These are phyloP conservation scores for Leptodon cayanensis DNA, from an alignment of 2,797 vertebrate genomes.

Conservation along the genomic window DNA sequence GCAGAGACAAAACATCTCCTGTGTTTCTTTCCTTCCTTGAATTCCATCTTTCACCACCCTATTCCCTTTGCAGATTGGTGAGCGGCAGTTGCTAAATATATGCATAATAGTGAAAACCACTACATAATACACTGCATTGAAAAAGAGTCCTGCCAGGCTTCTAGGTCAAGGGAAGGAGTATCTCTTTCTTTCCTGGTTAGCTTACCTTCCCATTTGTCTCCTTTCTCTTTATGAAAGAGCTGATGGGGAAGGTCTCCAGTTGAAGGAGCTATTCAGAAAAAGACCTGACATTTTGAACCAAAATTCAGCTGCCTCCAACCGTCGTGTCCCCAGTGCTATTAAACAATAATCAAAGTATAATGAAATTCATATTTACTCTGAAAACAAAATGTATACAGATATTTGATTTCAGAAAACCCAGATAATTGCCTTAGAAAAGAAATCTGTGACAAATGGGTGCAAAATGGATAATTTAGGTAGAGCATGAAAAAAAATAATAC, in stretches of 20 bases:
- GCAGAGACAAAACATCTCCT: not conserved
- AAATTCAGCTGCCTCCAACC: slow-evolving; percentile 1
- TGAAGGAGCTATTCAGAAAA: slow-evolving; percentile 45
- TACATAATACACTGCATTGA: slow-evolving; percentile 32
- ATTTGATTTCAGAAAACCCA: not conserved
- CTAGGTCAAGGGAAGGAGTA: slow-evolving; percentile 63
- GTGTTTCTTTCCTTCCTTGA: not conserved
- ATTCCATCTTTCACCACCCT: not conserved
- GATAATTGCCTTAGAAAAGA: not conserved
- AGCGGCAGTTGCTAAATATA: slow-evolving; percentile 37
- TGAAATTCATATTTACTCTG: not conserved
- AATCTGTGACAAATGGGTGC: not conserved
- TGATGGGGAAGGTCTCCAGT: slow-evolving; percentile 23
- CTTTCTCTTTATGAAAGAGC: slow-evolving; percentile 27
- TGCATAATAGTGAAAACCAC: slow-evolving; percentile 56
- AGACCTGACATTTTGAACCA: not conserved
- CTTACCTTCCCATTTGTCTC: slow-evolving; percentile 27
- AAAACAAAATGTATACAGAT: not conserved
- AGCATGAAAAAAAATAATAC: not conserved
- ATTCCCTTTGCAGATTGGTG: not conserved
- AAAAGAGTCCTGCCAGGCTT: slow-evolving; percentile 27
- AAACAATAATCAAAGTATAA: not conserved
- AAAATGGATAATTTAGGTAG: not conserved
- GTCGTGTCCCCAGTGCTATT: rapidly evolving
- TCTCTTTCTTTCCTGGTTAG: slow-evolving; percentile 31